Evolutionary conservation across 2,888 invertebrate species (phyloP).

Genomic region (Diadromus collaris): DNA sequence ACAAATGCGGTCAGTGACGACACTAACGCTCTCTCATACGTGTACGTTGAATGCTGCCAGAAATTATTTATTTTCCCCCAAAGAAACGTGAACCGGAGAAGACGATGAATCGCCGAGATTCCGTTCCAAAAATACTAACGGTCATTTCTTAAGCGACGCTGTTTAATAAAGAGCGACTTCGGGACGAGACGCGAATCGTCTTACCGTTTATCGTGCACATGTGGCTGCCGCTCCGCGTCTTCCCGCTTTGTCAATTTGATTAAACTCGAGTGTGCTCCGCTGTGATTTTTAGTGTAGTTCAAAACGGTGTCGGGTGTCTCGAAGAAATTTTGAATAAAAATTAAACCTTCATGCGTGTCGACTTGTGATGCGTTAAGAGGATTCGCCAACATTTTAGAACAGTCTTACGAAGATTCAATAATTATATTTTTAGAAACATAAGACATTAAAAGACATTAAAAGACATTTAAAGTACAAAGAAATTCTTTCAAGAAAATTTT

Average conservation of each 20-base stretch:
- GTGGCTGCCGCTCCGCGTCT: background rate
- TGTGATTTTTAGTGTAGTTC: background rate
- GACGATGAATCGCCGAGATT: slow-evolving; percentile 38
- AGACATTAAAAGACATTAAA: no score
- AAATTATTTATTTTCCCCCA: slow-evolving; percentile 18
- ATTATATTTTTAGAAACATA: background rate
- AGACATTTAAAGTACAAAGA: no score
- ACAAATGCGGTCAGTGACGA: slow-evolving; percentile 42
- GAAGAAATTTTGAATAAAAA: background rate
- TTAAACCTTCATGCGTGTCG: background rate
- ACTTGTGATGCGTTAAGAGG: background rate
- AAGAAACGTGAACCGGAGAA: slow-evolving; percentile 35
- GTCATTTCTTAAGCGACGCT: slow-evolving; percentile 30
- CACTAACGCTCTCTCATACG: slow-evolving; percentile 20
- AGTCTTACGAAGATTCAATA: background rate
- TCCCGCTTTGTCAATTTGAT: slow-evolving; percentile 1
- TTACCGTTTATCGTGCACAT: slow-evolving; percentile 5
- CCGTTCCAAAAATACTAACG: slow-evolving; percentile 50
- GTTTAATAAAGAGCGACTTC: slow-evolving; percentile 4
- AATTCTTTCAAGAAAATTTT: background rate
- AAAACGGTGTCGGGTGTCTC: background rate
- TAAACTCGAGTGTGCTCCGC: background rate
- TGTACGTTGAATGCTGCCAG: slow-evolving; percentile 44
- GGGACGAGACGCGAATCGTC: slow-evolving; percentile 1
- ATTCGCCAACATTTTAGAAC: background rate